Conservation (phyloP, 2,113 vertebrate genomes). For the Lepisosteus osseus region DNA sequence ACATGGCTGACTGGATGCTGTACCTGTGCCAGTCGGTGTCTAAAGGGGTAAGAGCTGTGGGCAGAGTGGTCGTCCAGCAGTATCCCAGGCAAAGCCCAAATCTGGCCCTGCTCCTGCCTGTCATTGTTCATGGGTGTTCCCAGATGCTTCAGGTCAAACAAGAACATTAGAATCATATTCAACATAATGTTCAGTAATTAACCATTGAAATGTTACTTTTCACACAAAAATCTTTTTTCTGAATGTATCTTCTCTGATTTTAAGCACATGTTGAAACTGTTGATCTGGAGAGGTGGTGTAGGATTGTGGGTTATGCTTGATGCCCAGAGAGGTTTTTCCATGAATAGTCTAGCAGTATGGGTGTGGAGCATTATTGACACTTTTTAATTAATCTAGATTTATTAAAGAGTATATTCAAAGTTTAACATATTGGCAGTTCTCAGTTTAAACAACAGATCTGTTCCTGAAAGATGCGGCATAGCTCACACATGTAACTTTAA, state of each 20-base stretch:
- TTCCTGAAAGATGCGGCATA: background rate
- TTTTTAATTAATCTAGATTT: too few relatives aligned
- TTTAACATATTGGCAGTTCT: too few relatives aligned
- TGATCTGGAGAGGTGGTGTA: too few relatives aligned
- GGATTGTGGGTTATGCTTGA: too few relatives aligned
- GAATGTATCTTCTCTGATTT: too few relatives aligned
- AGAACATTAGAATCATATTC: background rate
- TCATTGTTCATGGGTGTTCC: background rate
- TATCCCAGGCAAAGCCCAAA: too few relatives aligned
- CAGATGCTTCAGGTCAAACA: background rate
- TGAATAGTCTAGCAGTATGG: too few relatives aligned
- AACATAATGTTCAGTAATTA: background rate
- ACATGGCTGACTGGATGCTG: conserved; percentile 97
- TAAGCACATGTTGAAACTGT: too few relatives aligned
- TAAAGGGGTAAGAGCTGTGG: conserved; percentile 78
- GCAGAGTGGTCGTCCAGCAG: too few relatives aligned
- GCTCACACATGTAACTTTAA: background rate
- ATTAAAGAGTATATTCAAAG: too few relatives aligned
- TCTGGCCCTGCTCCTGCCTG: background rate
- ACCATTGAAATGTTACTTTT: background rate
- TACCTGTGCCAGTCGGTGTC: conserved; percentile 93
- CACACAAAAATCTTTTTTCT: background rate
- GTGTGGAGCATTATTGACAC: too few relatives aligned
- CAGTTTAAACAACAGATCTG: background rate
- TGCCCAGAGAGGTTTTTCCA: too few relatives aligned